phyloP scores from a whole-genome alignment of 2,113 vertebrate species.

The Gopherus evgoodei region DNA sequence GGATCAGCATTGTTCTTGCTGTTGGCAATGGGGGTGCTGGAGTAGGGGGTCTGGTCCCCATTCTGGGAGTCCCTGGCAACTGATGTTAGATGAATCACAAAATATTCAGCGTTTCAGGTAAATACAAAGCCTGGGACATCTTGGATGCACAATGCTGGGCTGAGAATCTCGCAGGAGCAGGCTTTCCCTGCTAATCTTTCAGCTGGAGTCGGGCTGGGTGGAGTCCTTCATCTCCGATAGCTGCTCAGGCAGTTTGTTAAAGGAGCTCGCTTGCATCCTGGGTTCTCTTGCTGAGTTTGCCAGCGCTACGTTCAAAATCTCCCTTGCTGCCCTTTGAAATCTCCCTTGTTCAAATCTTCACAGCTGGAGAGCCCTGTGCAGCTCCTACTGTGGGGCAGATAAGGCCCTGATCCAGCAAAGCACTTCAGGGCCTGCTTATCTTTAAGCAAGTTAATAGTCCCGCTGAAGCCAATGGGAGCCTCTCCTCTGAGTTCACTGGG shows the following conservation, averaged over 20 bases:
- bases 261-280: not conserved
- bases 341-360: not conserved
- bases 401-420: not conserved
- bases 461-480: not conserved
- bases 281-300: not conserved
- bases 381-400: not conserved
- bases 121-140: too few relatives aligned
- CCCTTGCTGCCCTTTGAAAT: not conserved
- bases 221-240: not conserved
- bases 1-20: not conserved
- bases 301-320: not conserved
- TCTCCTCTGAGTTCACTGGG: not conserved
- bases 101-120: not conserved
- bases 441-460: not conserved
- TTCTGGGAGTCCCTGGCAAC: not conserved
- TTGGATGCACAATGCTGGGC: too few relatives aligned
- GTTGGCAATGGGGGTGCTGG: not conserved
- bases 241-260: not conserved
- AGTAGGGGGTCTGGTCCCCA: not conserved
- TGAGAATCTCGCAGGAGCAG: too few relatives aligned
- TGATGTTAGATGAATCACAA: not conserved
- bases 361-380: not conserved
- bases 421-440: not conserved
- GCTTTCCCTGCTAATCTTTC: not conserved
- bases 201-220: not conserved